Base-by-base conservation (phyloP, 2,888 invertebrate genomes). In the Dioctria linearis region DNA sequence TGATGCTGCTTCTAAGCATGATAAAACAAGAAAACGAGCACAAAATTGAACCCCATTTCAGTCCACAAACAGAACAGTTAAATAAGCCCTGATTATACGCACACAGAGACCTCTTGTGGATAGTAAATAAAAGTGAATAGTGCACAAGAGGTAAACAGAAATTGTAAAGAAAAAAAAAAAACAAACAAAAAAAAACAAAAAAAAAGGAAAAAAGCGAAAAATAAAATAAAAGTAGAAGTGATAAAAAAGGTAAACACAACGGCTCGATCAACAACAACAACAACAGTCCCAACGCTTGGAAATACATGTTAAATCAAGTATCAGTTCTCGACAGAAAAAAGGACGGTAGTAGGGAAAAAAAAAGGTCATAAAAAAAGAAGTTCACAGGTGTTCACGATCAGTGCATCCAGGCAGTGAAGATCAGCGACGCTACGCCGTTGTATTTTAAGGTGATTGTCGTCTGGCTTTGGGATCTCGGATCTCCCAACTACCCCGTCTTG, bases 351-450 rank as follows among this genome's bases (percentile, higher is more conserved):
- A 59, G 2, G 25, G 25, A 2, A 73, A 6, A n/a, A n/a, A 67
- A 51, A 79, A 39, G 43, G 25, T 25, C 42, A 13, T 11, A 71
- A 79, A 54, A 84, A 84, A 84, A 84, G 83, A 82, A 82, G 83
- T 82, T 84, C 85, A 85, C 85, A 85, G 85, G 85, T 85, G 85
- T 85, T 84, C 84, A 82, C 83, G 84, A 85, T 84, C 84, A 61
- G 71, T 79, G 69, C 57, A 79, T 71, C 49, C 79, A 79, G 25
- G 71, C 79, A 25, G 57, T 57, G 61, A 79, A 61, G 63, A 76
- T 76, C 76, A 37, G 46, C 63, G 76, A 76, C 59, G 61, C 61
- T 40, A 4, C 51, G 65, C 54, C 54, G 42, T 65, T 54, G 66
- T 78, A 49, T 65, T 49, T 63, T 54, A 37, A 63, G 51, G 37